phyloP scores from a whole-genome alignment of 2,113 vertebrate species.

The Rana temporaria region DNA sequence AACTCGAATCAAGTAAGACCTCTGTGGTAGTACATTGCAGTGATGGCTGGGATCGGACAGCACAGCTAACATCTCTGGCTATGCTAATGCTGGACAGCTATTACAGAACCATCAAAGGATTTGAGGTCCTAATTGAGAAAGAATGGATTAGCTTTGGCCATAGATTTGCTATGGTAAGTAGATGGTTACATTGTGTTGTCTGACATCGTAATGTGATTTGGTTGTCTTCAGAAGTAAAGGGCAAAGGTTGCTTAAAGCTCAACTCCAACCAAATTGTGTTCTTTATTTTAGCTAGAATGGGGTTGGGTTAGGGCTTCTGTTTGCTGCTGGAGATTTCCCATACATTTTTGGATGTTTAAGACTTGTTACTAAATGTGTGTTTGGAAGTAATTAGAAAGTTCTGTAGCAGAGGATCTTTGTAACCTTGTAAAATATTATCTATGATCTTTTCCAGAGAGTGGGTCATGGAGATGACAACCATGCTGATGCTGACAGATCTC shows the following conservation, averaged over 20 bases:
- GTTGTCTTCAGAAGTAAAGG: no score
- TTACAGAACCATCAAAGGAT: slow-evolving; percentile 91
- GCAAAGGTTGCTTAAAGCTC: no score
- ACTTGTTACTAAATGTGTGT: no score
- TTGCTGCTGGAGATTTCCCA: no score
- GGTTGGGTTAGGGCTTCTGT: no score
- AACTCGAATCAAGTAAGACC: slow-evolving; percentile 90
- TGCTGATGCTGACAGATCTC: slow-evolving; percentile 91
- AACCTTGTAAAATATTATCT: no score
- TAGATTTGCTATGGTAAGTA: slow-evolving; percentile 88
- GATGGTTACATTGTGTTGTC: neutral
- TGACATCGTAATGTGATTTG: no score
- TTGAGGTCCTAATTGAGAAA: slow-evolving; percentile 93
- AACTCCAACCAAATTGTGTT: no score
- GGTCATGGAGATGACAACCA: slow-evolving; percentile 94
- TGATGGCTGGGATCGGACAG: slow-evolving; percentile 93
- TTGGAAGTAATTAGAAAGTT: no score
- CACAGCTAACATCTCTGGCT: slow-evolving; percentile 91
- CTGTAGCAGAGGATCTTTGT: no score
- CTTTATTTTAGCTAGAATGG: no score
- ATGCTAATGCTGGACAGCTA: slow-evolving; percentile 97
- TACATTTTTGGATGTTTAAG: no score
- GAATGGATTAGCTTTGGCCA: slow-evolving; percentile 98
- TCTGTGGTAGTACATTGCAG: slow-evolving; percentile 97
- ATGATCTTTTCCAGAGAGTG: slow-evolving; percentile 75